Percentiles rank a stretch among this genome's conserved stretches.
Evolutionary conservation across 2,113 vertebrate genomes (phyloP).

Genomic region (Pseudorasbora parva): DNA sequence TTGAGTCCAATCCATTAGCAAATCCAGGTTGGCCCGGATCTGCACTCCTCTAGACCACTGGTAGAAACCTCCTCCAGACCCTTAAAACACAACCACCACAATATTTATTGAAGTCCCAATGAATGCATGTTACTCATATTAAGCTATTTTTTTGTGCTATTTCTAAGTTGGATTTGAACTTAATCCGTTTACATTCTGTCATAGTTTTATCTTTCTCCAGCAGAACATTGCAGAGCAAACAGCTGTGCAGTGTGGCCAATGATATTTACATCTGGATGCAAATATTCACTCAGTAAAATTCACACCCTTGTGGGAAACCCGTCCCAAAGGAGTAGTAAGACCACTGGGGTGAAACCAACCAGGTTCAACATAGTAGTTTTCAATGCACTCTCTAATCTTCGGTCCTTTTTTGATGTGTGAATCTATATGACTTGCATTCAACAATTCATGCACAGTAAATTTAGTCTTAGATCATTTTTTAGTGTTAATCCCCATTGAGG

Average conservation of each 20-base stretch:
- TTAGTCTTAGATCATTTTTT: too few relatives aligned
- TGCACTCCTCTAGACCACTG: constrained; percentile 80
- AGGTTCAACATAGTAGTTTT: neutral
- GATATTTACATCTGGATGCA: neutral
- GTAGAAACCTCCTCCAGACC: constrained; percentile 76
- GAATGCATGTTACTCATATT: neutral
- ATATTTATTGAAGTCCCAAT: neutral
- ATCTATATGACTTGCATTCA: too few relatives aligned
- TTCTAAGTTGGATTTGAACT: neutral
- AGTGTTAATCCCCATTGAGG: neutral
- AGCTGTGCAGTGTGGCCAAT: neutral
- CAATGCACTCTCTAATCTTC: neutral
- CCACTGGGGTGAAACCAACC: neutral
- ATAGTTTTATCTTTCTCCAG: neutral
- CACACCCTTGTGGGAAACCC: neutral
- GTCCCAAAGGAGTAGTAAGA: neutral
- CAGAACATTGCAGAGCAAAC: neutral
- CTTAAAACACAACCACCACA: constrained; percentile 56
- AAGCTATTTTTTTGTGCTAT: too few relatives aligned
- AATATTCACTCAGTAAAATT: constrained; percentile 1
- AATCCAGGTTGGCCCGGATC: constrained; percentile 79
- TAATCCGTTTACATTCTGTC: neutral
- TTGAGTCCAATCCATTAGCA: constrained; percentile 81
- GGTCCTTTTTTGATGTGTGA: neutral
- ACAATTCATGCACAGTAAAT: too few relatives aligned